Conservation (phyloP, 2,113 vertebrate species). For the Talpa occidentalis region DNA sequence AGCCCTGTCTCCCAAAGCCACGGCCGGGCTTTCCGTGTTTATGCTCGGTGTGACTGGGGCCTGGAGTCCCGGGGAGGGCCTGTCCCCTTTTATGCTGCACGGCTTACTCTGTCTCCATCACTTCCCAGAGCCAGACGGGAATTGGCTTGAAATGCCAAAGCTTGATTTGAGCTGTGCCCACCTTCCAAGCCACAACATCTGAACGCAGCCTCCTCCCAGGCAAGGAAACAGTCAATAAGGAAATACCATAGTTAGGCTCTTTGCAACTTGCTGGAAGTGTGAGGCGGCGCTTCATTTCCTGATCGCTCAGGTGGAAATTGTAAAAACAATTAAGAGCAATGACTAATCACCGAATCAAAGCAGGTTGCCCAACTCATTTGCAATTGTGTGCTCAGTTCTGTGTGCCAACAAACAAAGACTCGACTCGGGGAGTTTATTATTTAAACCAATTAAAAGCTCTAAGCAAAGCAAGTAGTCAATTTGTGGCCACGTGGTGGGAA, state of each 20-base stretch:
- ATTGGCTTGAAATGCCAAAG: constrained; percentile 79
- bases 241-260: constrained; percentile 84
- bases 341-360: constrained; percentile 84
- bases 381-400: constrained; percentile 74
- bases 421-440: constrained; percentile 73
- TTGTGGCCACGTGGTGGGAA: constrained; percentile 74
- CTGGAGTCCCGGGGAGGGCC: constrained; percentile 54
- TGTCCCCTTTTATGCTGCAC: constrained; percentile 77
- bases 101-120: constrained; percentile 81
- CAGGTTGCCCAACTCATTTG: constrained; percentile 81
- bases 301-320: constrained; percentile 86
- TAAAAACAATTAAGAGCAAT: constrained; percentile 88
- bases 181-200: constrained; percentile 78
- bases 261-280: constrained; percentile 83
- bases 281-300: constrained; percentile 85
- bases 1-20: constrained; percentile 75
- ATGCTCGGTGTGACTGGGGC: constrained; percentile 62
- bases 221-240: constrained; percentile 85
- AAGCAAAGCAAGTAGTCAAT: constrained; percentile 68
- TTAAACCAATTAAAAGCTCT: constrained; percentile 82
- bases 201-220: constrained; percentile 77
- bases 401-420: constrained; percentile 76
- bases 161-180: constrained; percentile 80
- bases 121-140: constrained; percentile 78
- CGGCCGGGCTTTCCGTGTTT: constrained; percentile 81